Percentiles rank a stretch among this genome's conserved stretches.
Conservation (phyloP, 2,888 invertebrate genomes). For the Lasioglossum morio region DNA sequence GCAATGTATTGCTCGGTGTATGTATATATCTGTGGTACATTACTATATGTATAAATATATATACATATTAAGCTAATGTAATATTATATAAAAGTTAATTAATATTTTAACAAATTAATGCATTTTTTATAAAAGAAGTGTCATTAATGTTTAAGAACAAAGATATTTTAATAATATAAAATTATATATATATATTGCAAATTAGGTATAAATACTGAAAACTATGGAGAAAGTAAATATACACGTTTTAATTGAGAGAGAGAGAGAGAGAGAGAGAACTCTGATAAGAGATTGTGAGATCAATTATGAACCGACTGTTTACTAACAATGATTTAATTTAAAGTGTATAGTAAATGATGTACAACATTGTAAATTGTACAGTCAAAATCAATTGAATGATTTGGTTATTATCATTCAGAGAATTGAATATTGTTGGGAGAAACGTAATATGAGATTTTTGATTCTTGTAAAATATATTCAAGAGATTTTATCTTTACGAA, state of each 20-base stretch:
- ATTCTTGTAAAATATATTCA: conserved; percentile 16
- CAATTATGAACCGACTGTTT: conserved; percentile 18
- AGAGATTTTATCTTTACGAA: conserved; percentile 30
- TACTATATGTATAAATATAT: conserved; percentile 9
- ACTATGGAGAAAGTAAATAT: conserved; percentile 42
- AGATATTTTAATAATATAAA: conserved; percentile 64
- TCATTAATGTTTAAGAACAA: conserved; percentile 32
- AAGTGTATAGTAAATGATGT: conserved; percentile 26
- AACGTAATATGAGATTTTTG: conserved; percentile 17
- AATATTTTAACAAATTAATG: conserved; percentile 47
- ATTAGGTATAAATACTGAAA: conserved; percentile 34
- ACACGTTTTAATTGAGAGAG: conserved; percentile 20
- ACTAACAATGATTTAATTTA: conserved; percentile 16
- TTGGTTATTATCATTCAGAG: conserved; percentile 22
- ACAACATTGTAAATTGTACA: conserved; percentile 45
- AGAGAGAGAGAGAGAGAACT: neutral
- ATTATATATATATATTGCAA: conserved; percentile 25
- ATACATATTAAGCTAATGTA: conserved; percentile 22
- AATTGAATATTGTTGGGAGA: conserved; percentile 33
- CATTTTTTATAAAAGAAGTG: conserved; percentile 38
- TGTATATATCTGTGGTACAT: conserved; percentile 23
- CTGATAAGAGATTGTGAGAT: neutral
- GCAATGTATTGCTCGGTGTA: neutral
- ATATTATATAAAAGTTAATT: conserved; percentile 19
- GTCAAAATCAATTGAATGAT: conserved; percentile 33